These are phyloP conservation scores for Apis florea DNA, from an alignment of 1,140 invertebrate species.

Conservation along the genomic window DNA sequence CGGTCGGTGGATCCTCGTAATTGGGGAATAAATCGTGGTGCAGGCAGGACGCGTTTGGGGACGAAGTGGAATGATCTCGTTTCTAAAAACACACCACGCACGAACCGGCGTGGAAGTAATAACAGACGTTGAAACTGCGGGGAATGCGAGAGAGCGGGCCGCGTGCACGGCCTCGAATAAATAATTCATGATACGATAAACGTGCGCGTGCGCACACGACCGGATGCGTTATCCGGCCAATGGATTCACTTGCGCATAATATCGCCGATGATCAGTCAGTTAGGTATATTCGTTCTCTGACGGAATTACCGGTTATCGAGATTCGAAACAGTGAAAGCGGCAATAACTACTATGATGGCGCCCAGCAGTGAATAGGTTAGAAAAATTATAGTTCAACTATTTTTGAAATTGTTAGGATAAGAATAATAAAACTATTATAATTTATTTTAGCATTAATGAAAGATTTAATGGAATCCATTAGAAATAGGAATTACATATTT, in stretches of 20 bases:
- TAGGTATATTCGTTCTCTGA: background rate
- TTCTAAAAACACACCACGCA: constrained; percentile 34
- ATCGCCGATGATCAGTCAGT: constrained; percentile 8
- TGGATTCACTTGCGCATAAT: constrained; percentile 26
- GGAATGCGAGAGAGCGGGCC: constrained; percentile 33
- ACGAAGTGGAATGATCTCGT: constrained; percentile 34
- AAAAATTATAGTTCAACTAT: background rate
- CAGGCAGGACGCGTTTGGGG: background rate
- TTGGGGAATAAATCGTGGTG: constrained; percentile 41
- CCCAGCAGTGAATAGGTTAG: background rate
- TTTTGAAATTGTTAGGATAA: no score
- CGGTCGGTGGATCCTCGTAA: constrained; percentile 20
- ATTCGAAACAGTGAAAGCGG: background rate
- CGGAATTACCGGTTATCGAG: background rate
- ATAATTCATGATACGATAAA: constrained; percentile 51
- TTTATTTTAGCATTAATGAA: no score
- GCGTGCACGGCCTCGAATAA: constrained; percentile 37
- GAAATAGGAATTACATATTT: no score
- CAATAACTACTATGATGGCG: background rate
- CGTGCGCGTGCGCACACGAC: background rate
- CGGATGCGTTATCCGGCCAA: constrained; percentile 30
- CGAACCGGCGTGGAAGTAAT: constrained; percentile 28
- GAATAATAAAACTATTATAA: no score
- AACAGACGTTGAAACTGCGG: constrained; percentile 37
- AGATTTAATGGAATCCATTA: no score